Evolutionary conservation across 2,888 invertebrate species (phyloP).

Genomic region (Tryphoninae sp.): DNA sequence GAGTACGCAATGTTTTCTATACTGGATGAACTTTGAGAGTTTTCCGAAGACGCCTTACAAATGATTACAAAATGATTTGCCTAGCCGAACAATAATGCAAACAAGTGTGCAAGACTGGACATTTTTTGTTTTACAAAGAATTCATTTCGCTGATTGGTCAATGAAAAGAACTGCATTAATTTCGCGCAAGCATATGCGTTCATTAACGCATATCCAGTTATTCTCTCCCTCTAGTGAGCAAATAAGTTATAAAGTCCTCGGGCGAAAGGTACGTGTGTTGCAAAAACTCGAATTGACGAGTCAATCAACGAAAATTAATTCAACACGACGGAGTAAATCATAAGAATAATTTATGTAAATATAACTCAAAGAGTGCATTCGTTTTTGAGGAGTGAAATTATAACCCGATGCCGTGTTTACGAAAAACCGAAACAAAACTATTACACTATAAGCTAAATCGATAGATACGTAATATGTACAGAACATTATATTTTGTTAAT

Average conservation of each 20-base stretch:
- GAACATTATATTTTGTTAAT: constrained; percentile 58
- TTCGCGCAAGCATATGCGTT: neutral
- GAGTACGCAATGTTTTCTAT: constrained; percentile 3
- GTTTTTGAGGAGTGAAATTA: neutral
- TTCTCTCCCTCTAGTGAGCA: neutral
- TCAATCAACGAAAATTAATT: neutral
- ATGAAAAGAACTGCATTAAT: neutral
- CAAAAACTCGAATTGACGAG: neutral
- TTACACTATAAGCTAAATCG: constrained; percentile 45
- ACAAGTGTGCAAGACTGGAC: neutral
- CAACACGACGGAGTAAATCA: constrained; percentile 10
- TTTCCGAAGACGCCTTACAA: neutral
- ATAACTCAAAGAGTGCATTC: neutral
- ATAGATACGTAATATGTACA: constrained; percentile 51
- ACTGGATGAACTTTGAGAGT: constrained; percentile 12
- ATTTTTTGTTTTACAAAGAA: constrained; percentile 1
- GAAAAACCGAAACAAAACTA: constrained; percentile 30
- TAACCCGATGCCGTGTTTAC: constrained; percentile 8
- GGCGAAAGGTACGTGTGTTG: neutral
- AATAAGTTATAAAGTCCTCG: neutral
- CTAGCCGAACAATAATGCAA: neutral
- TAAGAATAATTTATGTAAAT: constrained; percentile 37
- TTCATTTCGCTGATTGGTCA: neutral
- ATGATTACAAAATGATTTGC: too few species aligned
- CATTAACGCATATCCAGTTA: constrained; percentile 1